Evolutionary conservation across 2,113 vertebrate genomes (phyloP), one percentile per base, ranked within the genome.

Genomic region (Halichoeres trimaculatus): DNA sequence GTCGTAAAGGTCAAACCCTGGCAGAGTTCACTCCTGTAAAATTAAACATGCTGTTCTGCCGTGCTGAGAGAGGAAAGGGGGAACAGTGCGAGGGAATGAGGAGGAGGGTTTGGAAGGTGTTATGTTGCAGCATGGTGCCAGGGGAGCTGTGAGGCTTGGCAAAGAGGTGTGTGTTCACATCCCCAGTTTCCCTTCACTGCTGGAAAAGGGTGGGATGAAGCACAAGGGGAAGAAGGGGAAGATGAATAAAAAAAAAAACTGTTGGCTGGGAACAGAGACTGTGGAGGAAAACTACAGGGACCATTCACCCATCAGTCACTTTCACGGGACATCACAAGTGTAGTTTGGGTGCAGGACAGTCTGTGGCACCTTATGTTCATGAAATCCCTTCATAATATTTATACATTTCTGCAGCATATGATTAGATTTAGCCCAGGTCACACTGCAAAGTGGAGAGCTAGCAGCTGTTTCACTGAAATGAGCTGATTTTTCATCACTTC

Each of bases 81-180:
- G 82, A 70, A 55, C 63, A 36, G 63, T 52, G 84, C 3, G 60
- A 81, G 77, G 60, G 73, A 83, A 60, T 76, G 67, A 82, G 23
- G 75, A 60, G 81, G 80, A 85, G 84, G 70, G 48, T 73, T 75
- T 79, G 85, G 86, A 85, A 90, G 87, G 90, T 92, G 91, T 92
- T 80, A 91, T 87, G 77, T 91, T 87, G 86, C 85, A 90, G 86
- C 76, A 52, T 70, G 78, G 88, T 91, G 91, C 88, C 91, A 90
- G 71, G 85, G 88, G 88, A 91, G 78, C 87, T 87, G 88, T 80
- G 76, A 90, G 85, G 85, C 83, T 89, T 91, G 90, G 91, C 86
- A 88, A 70, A 80, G 78, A 88, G 71, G 85, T 87, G 74, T 78
- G 84, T 78, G 78, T 75, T 83, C 78, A 88, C 80, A 83, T 90